phyloP scores from a whole-genome alignment of 2,888 invertebrate genomes.

The Caenorhabditis sp. region DNA sequence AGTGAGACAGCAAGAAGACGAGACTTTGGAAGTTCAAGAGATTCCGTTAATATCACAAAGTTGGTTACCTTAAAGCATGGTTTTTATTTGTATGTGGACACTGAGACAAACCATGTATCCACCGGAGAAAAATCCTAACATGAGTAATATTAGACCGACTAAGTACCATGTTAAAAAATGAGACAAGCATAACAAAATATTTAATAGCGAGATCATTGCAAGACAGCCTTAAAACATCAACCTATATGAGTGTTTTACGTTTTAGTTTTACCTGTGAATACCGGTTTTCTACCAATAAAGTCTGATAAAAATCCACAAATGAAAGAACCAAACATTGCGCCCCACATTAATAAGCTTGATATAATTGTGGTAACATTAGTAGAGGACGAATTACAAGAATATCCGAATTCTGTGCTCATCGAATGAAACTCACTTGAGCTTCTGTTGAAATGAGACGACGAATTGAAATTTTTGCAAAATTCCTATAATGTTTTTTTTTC shows the following conservation, averaged over 20 bases:
- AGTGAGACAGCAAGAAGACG: slow-evolving; percentile 63
- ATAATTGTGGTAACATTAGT: slow-evolving; percentile 26
- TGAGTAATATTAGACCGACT: not conserved
- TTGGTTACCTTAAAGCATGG: slow-evolving; percentile 54
- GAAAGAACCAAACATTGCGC: slow-evolving; percentile 64
- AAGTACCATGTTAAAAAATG: slow-evolving; percentile 6
- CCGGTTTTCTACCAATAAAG: slow-evolving; percentile 63
- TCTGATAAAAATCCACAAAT: slow-evolving; percentile 65
- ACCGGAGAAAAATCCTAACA: slow-evolving; percentile 32
- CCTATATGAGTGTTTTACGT: not conserved
- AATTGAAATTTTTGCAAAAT: slow-evolving; percentile 9
- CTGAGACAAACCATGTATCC: slow-evolving; percentile 30
- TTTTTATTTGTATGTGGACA: not conserved
- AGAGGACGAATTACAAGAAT: slow-evolving; percentile 10
- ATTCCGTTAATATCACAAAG: slow-evolving; percentile 63
- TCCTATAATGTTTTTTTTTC: slow-evolving; percentile 9
- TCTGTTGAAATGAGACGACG: not conserved
- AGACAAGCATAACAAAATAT: slow-evolving; percentile 29
- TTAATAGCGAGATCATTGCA: slow-evolving; percentile 37
- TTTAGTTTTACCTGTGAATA: slow-evolving; percentile 45
- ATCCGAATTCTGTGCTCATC: slow-evolving; percentile 12
- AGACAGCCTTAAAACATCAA: slow-evolving; percentile 46
- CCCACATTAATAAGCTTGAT: slow-evolving; percentile 61
- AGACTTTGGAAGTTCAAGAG: slow-evolving; percentile 50
- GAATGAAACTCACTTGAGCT: slow-evolving; percentile 22